phyloP scores from a whole-genome alignment of 2,113 vertebrate genomes.

The Pterocles burchelli region DNA sequence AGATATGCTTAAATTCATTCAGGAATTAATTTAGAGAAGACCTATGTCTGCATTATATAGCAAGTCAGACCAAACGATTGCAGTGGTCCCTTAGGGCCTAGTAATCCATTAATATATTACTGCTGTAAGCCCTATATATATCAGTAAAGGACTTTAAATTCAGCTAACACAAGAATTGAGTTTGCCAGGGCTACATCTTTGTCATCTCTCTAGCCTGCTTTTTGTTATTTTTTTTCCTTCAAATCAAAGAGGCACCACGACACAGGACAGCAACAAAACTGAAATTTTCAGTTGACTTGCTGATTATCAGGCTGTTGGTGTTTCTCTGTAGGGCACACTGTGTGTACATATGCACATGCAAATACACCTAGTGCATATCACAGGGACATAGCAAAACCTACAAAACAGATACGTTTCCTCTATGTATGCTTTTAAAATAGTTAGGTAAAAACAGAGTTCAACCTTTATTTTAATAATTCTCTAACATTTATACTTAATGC shows the following conservation, averaged over 20 bases:
- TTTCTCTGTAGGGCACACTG: neutral
- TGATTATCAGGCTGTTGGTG: neutral
- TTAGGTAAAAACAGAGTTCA: neutral
- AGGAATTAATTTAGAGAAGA: neutral
- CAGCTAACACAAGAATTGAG: neutral
- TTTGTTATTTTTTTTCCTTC: neutral
- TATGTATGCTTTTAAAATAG: neutral
- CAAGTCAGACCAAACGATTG: neutral
- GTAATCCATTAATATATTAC: neutral
- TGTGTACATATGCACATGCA: fast-evolving
- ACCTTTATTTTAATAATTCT: neutral
- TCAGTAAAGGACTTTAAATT: neutral
- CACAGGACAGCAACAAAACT: neutral
- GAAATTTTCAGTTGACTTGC: neutral
- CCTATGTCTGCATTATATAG: neutral
- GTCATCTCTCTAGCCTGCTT: neutral
- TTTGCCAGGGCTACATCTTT: neutral
- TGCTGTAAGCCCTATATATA: neutral
- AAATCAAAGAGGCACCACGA: neutral
- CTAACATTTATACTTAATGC: neutral
- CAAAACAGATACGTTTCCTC: neutral
- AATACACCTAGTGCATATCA: fast-evolving
- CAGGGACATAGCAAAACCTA: neutral
- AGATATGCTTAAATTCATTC: neutral
- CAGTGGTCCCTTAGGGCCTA: neutral